Base-by-base conservation (phyloP, 2,113 vertebrate species). In the Falcunculus frontatus region DNA sequence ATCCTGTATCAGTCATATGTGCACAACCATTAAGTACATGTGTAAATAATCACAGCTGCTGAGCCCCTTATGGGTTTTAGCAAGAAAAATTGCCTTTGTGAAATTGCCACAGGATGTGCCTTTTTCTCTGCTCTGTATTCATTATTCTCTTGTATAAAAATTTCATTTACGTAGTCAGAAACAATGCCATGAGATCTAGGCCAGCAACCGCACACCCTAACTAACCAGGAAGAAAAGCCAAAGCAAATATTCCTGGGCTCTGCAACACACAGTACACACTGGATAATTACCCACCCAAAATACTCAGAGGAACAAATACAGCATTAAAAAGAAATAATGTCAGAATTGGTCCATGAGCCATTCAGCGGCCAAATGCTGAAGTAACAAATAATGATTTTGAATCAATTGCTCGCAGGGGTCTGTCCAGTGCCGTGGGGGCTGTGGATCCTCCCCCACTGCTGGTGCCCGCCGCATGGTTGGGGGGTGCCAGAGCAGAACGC, bases 81-180 rank as follows among this genome's bases (percentile, higher is more conserved):
- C n/a, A 68, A 89, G 84, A 95, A 79, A 95, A 93, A 87, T 37
- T 73, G 94, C 77, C 72, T 93, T 70, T 93, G 70, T 87, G 87
- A 96, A 94, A 96, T 46, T 77, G 91, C 59, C 93, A 94, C 91
- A 94, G 95, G 90, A 96, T 88, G 47, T 94, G 92, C 87, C 67
- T 96, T 94, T 59, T 93, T 94, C 91, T 96, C 89, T 94, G 75
- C 37, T 96, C 84, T 91, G 72, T 77, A 65, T 74, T 96, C 87
- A 93, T 94, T 95, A 93, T 94, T 92, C 63, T 79, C 87, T 90
- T 74, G 82, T 88, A 91, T 88, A 80, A 91, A 95, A 91, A 63
- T 63, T 86, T 91, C 74, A 92, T 93, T 94, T 96, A 87, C 19
- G 21, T 82, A 93, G 76, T 94, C 92, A 88, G 94, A 93, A 97